Conservation (phyloP, 2,888 invertebrate genomes). For the Caenorhabditis wallacei region DNA sequence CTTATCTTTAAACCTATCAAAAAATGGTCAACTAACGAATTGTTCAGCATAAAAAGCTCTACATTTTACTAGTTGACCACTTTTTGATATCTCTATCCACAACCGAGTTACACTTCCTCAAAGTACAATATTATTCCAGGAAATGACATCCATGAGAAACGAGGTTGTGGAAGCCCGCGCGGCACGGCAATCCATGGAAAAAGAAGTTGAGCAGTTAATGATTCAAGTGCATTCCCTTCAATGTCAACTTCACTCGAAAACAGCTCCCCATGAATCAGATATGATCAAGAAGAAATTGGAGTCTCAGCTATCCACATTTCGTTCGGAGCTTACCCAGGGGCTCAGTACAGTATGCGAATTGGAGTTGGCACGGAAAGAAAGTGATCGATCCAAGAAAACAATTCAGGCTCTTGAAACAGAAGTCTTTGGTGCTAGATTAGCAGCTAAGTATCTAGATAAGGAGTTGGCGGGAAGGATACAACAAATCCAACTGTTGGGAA, state of each 20-base stretch:
- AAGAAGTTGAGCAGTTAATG: conserved; percentile 87
- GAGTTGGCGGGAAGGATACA: conserved; percentile 86
- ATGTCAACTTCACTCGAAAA: conserved; percentile 83
- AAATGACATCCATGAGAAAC: conserved; percentile 89
- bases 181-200: conserved; percentile 86
- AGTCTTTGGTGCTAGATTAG: conserved; percentile 90
- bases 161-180: conserved; percentile 89
- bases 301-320: conserved; percentile 84
- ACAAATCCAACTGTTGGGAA: conserved; percentile 90
- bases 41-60: no score
- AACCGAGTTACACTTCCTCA: no score
- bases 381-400: conserved; percentile 64
- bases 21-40: no score
- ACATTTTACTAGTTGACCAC: not conserved
- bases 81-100: not conserved
- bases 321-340: conserved; percentile 79
- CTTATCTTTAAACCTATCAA: no score
- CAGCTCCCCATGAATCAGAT: conserved; percentile 85
- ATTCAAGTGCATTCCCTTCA: conserved; percentile 85
- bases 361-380: conserved; percentile 76
- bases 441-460: conserved; percentile 92
- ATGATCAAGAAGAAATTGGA: conserved; percentile 86
- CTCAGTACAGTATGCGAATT: conserved; percentile 76
- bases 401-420: conserved; percentile 89
- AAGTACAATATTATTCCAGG: conserved; percentile 84